A percentile compares a stretch with the other conserved stretches of the same genome.
Conservation (phyloP, 2,797 vertebrate genomes). For the Miichthys miiuy region DNA sequence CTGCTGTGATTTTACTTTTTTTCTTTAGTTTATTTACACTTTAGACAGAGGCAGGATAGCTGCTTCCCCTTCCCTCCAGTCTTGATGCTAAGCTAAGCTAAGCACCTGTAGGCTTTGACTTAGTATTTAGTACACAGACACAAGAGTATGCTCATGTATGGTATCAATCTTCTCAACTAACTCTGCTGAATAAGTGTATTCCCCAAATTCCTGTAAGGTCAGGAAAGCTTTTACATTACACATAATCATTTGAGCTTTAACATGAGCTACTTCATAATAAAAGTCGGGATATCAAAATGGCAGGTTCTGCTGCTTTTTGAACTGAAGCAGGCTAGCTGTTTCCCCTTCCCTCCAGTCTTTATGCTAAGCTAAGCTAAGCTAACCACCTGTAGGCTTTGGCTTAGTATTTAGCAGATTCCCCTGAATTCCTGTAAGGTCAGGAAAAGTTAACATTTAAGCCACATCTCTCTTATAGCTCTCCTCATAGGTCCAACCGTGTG, state of each 20-base stretch:
- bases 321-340: no score
- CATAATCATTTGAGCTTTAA: no score
- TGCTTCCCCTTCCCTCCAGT: neutral
- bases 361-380: no score
- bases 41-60: no score
- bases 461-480: no score
- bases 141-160: neutral
- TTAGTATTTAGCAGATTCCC: neutral
- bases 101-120: neutral
- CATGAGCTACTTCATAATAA: neutral
- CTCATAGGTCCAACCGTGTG: neutral
- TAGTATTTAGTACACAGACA: neutral
- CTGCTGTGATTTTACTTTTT: neutral
- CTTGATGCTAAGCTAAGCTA: constrained; percentile 7
- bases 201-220: neutral
- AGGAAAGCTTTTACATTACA: no score
- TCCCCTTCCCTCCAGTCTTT: no score
- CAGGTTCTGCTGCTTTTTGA: no score
- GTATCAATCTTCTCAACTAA: neutral
- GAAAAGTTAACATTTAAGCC: no score
- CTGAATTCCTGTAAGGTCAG: neutral
- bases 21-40: neutral
- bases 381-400: no score
- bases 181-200: neutral
- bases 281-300: neutral